Base-by-base conservation (phyloP, 2,113 vertebrate genomes). In the Bubo blakistoni region DNA sequence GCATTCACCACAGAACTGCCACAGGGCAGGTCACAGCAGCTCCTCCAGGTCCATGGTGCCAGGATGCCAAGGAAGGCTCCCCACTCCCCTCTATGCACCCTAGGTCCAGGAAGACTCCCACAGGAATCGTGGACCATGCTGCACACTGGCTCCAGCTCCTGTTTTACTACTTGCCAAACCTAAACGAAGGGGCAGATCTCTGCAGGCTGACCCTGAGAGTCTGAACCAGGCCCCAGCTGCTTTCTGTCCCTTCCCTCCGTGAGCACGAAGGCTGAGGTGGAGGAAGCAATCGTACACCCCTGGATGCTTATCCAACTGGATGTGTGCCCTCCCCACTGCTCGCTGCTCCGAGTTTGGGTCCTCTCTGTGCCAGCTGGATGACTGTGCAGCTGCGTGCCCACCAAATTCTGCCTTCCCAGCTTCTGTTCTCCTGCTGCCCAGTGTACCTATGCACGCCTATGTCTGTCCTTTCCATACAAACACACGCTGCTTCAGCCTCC, bases 361-460 rank as follows among this genome's bases (percentile, higher is more conserved):
- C 30, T 27, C 26, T 5, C 44, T 7, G 44, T 32, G 61, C 51
- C 54, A 10, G 12, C 2, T 2, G 10, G 19, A n/a, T 2, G 36
- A 3, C 51, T 8, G 18, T 7, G 36, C 4, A 6, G 12, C 4
- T 59, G 12, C 7, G 67, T 42, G 25, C 44, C 69, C 70, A 38
- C 46, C 79, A 13, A 57, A 6, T 9, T 5, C 10, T 42, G 59
- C 69, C 19, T 29, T 52, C 49, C 24, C 36, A n/a, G 10, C 47
- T 38, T 49, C 65, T 49, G 38, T 8, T 24, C 22, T 66, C 34
- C 66, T 32, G 8, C 38, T n/a, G 32, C 55, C 32, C 55, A 1
- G 6, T 0, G 13, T 4, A 7, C 44, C 27, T 27, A 9, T 0
- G 25, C 22, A 17, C 1, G 2, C 36, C n/a, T 16, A 0, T 2